Conservation (phyloP, 2,797 vertebrate genomes). For the Eulemur mongoz region DNA sequence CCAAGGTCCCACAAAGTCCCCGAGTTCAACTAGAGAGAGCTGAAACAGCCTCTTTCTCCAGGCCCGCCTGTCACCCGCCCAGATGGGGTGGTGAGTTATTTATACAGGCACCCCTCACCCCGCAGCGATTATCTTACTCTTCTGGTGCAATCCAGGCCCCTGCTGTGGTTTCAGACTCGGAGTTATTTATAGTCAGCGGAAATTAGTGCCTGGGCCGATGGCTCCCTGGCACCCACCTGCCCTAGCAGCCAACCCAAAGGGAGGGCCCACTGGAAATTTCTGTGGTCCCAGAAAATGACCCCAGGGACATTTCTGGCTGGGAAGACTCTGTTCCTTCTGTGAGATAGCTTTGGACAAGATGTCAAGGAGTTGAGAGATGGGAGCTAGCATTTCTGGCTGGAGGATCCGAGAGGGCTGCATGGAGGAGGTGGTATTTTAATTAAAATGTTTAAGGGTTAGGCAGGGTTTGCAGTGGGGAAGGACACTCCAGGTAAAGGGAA, state of each 20-base stretch:
- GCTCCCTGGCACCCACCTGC: background rate
- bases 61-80: slow-evolving; percentile 54
- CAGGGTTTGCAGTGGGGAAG: background rate
- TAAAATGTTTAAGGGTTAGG: background rate
- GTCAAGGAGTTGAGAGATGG: background rate
- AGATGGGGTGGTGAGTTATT: slow-evolving; percentile 66
- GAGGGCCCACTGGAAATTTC: background rate
- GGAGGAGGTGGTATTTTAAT: background rate
- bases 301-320: background rate
- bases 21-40: background rate
- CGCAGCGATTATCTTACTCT: slow-evolving; percentile 57
- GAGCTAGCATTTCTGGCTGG: background rate
- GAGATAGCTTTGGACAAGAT: background rate
- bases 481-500: background rate
- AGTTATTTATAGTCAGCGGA: slow-evolving; percentile 66
- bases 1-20: background rate
- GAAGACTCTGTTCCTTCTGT: background rate
- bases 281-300: background rate
- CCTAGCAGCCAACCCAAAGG: background rate
- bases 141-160: slow-evolving; percentile 32
- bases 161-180: slow-evolving; percentile 48
- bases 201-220: slow-evolving; percentile 30
- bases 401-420: background rate
- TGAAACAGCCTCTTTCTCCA: background rate
- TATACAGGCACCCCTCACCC: slow-evolving; percentile 55